Evolutionary conservation across 1,140 invertebrate species (phyloP).

Genomic region (Manduca sexta): DNA sequence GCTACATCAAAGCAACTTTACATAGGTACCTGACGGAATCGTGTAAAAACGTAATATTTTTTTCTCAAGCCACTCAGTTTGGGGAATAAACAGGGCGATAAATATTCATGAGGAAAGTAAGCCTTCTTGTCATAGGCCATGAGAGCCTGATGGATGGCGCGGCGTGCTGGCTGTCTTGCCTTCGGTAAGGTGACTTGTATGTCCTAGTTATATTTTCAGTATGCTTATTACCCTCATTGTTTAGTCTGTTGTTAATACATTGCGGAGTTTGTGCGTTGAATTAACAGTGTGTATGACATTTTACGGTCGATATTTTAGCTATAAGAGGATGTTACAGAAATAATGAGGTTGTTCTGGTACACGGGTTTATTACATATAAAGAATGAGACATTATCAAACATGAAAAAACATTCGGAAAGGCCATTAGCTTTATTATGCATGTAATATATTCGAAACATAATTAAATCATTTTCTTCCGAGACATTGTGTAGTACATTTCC

Average conservation of each 20-base stretch:
- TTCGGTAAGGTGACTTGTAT: slow-evolving; percentile 20
- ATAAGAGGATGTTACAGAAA: too few species aligned
- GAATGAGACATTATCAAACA: too few species aligned
- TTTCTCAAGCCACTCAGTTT: slow-evolving; percentile 35
- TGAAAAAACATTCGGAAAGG: too few species aligned
- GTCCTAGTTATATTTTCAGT: background rate
- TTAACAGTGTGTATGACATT: background rate
- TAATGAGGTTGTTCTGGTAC: too few species aligned
- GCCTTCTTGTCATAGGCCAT: slow-evolving; percentile 65
- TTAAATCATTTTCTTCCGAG: too few species aligned
- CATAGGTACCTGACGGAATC: slow-evolving; percentile 11
- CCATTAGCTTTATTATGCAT: too few species aligned
- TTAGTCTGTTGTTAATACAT: background rate
- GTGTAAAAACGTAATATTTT: slow-evolving; percentile 34
- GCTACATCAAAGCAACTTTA: slow-evolving; percentile 17
- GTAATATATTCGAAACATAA: too few species aligned
- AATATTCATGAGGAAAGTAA: slow-evolving; percentile 66
- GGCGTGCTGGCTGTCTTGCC: slow-evolving; percentile 38
- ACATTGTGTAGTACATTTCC: too few species aligned
- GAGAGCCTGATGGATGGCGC: slow-evolving; percentile 61
- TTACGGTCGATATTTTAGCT: too few species aligned
- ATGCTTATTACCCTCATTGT: too few species aligned
- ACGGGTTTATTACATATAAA: too few species aligned
- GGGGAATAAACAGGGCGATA: slow-evolving; percentile 52
- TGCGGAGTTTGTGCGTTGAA: background rate